Evolutionary conservation across 2,113 vertebrate species (phyloP).

Genomic region (Balaenoptera acutorostrata): DNA sequence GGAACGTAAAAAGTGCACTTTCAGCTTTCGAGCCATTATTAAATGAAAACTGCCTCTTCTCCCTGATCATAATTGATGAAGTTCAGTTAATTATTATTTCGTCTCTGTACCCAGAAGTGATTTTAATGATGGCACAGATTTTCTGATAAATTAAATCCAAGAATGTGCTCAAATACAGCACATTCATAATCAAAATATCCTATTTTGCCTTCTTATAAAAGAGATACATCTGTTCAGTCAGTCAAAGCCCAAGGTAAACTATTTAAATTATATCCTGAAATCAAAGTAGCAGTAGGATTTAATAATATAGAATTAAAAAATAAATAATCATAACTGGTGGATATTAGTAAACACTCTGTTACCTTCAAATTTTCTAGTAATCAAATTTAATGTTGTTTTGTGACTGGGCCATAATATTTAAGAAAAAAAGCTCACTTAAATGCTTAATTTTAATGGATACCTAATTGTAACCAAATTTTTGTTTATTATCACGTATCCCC

Average conservation of each 20-base stretch:
- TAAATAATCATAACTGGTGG: neutral
- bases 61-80: conserved; percentile 4
- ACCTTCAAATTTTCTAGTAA: neutral
- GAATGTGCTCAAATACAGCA: neutral
- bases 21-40: neutral
- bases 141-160: conserved; percentile 33
- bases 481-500: neutral
- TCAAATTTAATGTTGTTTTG: neutral
- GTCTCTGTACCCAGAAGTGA: neutral
- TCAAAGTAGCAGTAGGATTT: neutral
- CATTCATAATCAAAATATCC: neutral
- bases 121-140: neutral
- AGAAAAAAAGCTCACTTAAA: neutral
- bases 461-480: conserved; percentile 10
- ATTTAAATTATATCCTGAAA: neutral
- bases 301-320: neutral
- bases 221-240: neutral
- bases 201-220: neutral
- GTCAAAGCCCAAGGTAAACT: neutral
- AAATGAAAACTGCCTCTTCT: neutral
- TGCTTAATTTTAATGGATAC: neutral
- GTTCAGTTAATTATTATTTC: conserved; percentile 28
- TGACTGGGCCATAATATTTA: neutral
- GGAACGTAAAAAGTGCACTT: neutral
- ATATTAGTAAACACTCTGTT: neutral